Evolutionary conservation across 2,113 vertebrate genomes (phyloP).

Genomic region (Rutilus rutilus): DNA sequence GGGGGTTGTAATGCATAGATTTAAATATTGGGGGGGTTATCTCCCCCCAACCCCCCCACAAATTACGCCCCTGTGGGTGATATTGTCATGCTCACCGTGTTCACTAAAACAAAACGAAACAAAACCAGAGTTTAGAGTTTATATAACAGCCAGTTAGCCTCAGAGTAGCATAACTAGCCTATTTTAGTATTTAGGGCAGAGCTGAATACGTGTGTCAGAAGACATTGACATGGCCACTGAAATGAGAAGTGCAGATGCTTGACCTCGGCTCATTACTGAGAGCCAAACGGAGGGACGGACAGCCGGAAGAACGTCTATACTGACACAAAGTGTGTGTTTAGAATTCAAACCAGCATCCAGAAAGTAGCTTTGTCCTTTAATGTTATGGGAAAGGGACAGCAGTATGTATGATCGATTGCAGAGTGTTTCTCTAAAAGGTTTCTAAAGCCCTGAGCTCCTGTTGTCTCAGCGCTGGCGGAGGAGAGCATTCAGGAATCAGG

Average conservation of each 20-base stretch:
- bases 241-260: slow-evolving; percentile 49
- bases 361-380: slow-evolving; percentile 2
- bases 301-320: neutral
- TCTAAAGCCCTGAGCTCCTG: slow-evolving; percentile 6
- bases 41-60: too few relatives aligned
- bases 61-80: too few relatives aligned
- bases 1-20: too few relatives aligned
- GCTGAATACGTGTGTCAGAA: slow-evolving; percentile 45
- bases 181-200: slow-evolving; percentile 54
- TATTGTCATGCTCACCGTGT: slow-evolving; percentile 1
- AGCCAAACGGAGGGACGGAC: slow-evolving; percentile 28
- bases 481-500: neutral
- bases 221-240: slow-evolving; percentile 48
- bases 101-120: neutral
- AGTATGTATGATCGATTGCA: slow-evolving; percentile 15
- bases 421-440: slow-evolving; percentile 33
- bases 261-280: slow-evolving; percentile 57
- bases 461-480: neutral
- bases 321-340: neutral
- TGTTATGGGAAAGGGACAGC: neutral
- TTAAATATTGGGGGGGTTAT: too few relatives aligned
- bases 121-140: slow-evolving; percentile 1
- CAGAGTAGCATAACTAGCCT: slow-evolving; percentile 42
- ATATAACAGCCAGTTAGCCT: slow-evolving; percentile 42
- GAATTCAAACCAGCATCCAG: slow-evolving; percentile 12